phyloP scores from a whole-genome alignment of 2,888 invertebrate species.

The Abrostola tripartita region DNA sequence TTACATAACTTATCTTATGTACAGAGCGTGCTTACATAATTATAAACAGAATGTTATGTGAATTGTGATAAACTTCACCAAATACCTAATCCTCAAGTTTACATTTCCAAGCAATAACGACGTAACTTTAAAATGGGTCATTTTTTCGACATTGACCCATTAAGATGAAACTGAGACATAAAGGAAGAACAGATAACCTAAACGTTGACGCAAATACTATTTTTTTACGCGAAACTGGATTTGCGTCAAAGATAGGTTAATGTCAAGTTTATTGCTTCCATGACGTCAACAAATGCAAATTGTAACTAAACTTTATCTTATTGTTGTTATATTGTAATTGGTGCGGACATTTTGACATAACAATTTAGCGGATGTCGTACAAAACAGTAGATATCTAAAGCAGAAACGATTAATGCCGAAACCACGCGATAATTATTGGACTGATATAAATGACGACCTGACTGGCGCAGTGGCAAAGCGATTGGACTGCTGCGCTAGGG shows the following conservation, averaged over 20 bases:
- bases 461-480: too few species aligned
- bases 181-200: conserved; percentile 15
- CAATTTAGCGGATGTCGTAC: too few species aligned
- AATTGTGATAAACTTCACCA: conserved; percentile 12
- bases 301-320: too few species aligned
- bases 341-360: too few species aligned
- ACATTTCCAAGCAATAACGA: conserved; percentile 4
- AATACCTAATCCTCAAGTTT: conserved; percentile 7
- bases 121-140: conserved; percentile 11
- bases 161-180: conserved; percentile 27
- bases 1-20: conserved; percentile 12
- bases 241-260: conserved; percentile 41
- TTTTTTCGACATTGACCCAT: conserved; percentile 35
- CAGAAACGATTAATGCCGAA: too few species aligned
- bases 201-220: conserved; percentile 23
- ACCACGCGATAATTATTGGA: too few species aligned
- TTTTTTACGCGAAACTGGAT: conserved; percentile 20
- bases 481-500: too few species aligned
- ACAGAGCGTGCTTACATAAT: conserved; percentile 14
- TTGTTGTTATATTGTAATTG: too few species aligned
- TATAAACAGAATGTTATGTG: conserved; percentile 7
- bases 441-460: too few species aligned
- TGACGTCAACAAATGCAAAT: conserved; percentile 26
- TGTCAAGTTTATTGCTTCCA: conserved; percentile 19
- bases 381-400: too few species aligned